phyloP scores from a whole-genome alignment of 2,888 invertebrate species.

The Melieria crassipennis region DNA sequence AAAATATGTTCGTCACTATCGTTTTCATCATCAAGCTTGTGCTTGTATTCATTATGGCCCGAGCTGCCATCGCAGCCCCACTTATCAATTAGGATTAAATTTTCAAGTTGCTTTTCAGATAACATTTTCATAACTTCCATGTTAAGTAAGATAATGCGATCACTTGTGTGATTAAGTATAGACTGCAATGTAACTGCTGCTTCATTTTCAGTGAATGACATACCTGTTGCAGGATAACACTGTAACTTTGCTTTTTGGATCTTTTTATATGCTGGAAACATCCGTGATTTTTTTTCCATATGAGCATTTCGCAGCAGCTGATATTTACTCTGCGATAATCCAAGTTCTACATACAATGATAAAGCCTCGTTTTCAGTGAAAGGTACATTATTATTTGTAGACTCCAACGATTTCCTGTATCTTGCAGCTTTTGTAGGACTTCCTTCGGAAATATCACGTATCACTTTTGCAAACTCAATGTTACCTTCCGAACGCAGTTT shows the following conservation, averaged over 20 bases:
- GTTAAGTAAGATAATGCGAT: background rate
- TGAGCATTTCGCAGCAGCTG: background rate
- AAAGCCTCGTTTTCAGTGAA: background rate
- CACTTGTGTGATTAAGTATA: background rate
- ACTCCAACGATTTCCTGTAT: background rate
- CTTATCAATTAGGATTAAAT: background rate
- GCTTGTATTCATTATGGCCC: constrained; percentile 1
- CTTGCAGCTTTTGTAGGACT: background rate
- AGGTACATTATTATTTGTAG: constrained; percentile 2
- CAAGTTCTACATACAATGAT: background rate
- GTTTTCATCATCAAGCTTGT: background rate
- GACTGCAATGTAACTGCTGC: constrained; percentile 3
- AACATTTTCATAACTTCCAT: background rate
- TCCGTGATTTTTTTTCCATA: background rate
- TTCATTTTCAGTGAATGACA: constrained; percentile 2
- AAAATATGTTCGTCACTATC: background rate
- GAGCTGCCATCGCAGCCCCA: background rate
- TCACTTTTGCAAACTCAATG: background rate
- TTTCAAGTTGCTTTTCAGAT: background rate
- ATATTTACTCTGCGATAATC: constrained; percentile 5
- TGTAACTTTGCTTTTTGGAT: background rate
- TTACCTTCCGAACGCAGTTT: background rate
- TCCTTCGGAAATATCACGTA: background rate
- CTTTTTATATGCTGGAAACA: too few relatives aligned
- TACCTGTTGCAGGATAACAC: background rate